These are phyloP conservation scores for Ochropacha duplaris DNA, from an alignment of 2,888 invertebrate species.

Conservation along the genomic window DNA sequence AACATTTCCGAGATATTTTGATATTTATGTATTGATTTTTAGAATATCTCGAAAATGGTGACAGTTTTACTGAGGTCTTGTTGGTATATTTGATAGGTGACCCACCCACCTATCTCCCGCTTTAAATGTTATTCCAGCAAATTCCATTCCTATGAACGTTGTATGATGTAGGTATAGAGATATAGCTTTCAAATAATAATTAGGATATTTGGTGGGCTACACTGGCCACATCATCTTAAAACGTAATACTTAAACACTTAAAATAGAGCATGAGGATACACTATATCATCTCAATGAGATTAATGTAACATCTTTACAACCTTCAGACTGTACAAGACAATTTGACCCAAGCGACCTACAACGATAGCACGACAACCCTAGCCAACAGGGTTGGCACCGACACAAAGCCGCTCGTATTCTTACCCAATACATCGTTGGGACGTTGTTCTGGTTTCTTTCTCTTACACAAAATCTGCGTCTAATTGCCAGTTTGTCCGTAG, in stretches of 20 bases:
- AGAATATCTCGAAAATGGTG: no score
- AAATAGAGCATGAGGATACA: neutral
- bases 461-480: neutral
- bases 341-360: neutral
- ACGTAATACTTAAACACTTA: neutral
- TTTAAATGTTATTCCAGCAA: no score
- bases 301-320: neutral
- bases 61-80: no score
- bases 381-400: neutral
- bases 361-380: neutral
- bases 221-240: neutral
- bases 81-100: no score
- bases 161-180: no score
- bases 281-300: neutral
- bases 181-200: no score
- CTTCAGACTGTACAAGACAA: neutral
- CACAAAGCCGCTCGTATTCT: neutral
- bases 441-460: constrained; percentile 1
- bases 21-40: no score
- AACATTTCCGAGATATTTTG: no score
- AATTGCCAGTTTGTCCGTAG: neutral
- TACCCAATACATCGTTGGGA: neutral
- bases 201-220: neutral
- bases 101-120: no score
- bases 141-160: no score